Base-by-base conservation (phyloP, 2,113 vertebrate species). In the Lycaon pictus region DNA sequence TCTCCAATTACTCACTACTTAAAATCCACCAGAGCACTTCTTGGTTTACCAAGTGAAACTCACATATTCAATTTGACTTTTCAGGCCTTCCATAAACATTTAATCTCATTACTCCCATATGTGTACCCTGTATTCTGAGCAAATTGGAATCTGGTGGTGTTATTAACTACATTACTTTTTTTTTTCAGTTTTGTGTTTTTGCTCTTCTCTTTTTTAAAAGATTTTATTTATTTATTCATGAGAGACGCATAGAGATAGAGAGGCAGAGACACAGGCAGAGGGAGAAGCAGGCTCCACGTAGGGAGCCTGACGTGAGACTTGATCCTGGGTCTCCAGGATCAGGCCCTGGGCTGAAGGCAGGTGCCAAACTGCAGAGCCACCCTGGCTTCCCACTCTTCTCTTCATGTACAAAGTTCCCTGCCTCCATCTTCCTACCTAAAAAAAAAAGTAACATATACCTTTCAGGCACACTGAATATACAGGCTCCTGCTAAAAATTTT, bases 31-130 rank as follows among this genome's bases (percentile, higher is more conserved):
- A 81, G 32, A 6, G 22, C 5, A 72, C 3, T 56, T 83, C 32
- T 65, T 76, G 37, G 12, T 65, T 92, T 97, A 71, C 37, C 29
- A 95, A 97, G 90, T 71, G 20, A 95, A 96, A 53, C 9, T 1
- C 7, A 80, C 4, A 19, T 71, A 71, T 96, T 94, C 25, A 43
- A 22, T 89, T 95, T 86, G 32, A 12, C 22, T 95, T 96, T 87
- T 37, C 76, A 97, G 20, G 11, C 0, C 6, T 29, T 53, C 13
- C 29, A 84, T 23, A 77, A 95, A 62, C 20, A 90, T 76, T 94
- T 88, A 69, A 85, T 88, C 25, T 35, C 43, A 55, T 88, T 60
- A 81, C 6, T 84, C 32, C 48, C 9, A 12, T 79, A 90, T 15
- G 2, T 43, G 63, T 95, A 48, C 0, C 5, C 15, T 62, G 0